These are phyloP conservation scores for Catostylus mosaicus DNA, from an alignment of 30 jellyfish, hydroid and myxozoan genomes.

Conservation along the genomic window DNA sequence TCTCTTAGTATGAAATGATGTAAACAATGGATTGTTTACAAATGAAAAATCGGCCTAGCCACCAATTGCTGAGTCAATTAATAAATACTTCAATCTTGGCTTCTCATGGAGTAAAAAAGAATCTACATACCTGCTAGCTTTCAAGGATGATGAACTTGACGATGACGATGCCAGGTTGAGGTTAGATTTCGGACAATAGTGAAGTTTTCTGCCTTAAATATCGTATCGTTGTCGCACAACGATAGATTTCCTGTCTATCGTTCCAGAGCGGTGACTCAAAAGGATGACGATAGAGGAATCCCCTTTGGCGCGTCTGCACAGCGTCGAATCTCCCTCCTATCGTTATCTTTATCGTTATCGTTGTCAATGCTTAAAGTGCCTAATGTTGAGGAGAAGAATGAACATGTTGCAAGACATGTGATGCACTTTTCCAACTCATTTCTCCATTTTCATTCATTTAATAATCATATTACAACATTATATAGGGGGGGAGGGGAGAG, in stretches of 20 bases:
- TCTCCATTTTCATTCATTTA: no score
- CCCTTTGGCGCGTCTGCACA: constrained; percentile 31
- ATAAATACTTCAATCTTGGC: not conserved
- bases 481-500: no score
- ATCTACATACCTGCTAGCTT: not conserved
- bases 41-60: not conserved
- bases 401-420: no score
- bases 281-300: constrained; percentile 30
- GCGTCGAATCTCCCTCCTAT: not conserved
- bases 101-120: not conserved
- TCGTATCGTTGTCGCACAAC: constrained; percentile 22
- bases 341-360: constrained; percentile 39
- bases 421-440: no score
- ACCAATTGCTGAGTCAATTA: not conserved
- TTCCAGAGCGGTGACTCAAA: not conserved
- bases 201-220: not conserved
- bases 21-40: not conserved
- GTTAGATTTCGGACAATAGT: not conserved
- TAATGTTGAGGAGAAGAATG: no score
- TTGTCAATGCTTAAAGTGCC: constrained; percentile 24
- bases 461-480: no score
- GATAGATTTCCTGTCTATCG: constrained; percentile 35
- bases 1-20: not conserved
- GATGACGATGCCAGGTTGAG: not conserved
- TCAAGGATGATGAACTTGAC: not conserved